phyloP scores from a whole-genome alignment of 1,140 invertebrate genomes.

The Drosophila arizonae region DNA sequence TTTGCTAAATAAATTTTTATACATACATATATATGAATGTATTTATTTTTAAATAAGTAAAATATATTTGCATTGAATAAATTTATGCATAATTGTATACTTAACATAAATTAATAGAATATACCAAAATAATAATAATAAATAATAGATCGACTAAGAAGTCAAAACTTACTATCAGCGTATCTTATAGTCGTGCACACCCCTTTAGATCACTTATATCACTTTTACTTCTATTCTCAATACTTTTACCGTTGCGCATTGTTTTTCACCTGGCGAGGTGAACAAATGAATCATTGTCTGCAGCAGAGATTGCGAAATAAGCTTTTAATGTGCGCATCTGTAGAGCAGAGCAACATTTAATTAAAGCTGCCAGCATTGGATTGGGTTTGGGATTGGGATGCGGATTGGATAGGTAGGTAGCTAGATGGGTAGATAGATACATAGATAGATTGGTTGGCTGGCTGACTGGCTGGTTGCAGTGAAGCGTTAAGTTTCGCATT shows the following conservation, averaged over 20 bases:
- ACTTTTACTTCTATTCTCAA: neutral
- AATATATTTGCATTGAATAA: too few species aligned
- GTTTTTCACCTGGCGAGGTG: conserved; percentile 1
- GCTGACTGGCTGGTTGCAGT: conserved; percentile 24
- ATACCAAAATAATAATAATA: too few species aligned
- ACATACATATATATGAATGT: too few species aligned
- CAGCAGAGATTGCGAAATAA: conserved; percentile 1
- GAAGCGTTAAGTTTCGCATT: conserved; percentile 49
- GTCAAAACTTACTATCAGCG: neutral
- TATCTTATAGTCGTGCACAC: neutral
- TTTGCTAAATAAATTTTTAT: too few species aligned
- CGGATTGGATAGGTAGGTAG: conserved; percentile 16
- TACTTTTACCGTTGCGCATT: conserved; percentile 1
- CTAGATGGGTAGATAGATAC: conserved; percentile 13
- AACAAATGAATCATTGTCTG: conserved; percentile 6
- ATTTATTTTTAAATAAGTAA: too few species aligned
- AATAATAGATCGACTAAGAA: too few species aligned
- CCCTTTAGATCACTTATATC: neutral
- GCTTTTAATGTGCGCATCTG: conserved; percentile 9
- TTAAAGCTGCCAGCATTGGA: conserved; percentile 34
- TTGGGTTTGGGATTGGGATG: conserved; percentile 7
- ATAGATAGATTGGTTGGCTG: conserved; percentile 7
- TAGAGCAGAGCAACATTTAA: conserved; percentile 18
- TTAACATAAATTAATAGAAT: too few species aligned
- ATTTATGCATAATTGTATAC: too few species aligned